Evolutionary conservation across 1,140 invertebrate genomes (phyloP).

Genomic region (Drosophila mauritiana): DNA sequence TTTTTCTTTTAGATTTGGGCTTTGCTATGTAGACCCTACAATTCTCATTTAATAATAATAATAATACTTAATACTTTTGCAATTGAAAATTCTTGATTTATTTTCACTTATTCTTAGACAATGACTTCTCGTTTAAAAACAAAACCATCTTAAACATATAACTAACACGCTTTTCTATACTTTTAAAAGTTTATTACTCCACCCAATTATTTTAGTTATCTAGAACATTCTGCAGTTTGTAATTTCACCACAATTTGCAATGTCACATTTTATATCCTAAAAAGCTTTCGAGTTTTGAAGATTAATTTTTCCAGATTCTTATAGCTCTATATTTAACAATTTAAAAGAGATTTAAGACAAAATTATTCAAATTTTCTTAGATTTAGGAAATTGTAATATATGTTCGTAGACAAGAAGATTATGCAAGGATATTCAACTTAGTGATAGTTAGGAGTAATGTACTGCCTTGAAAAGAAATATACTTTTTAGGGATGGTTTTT

Average conservation of each 20-base stretch:
- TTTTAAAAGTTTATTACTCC: background rate
- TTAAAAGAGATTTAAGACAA: background rate
- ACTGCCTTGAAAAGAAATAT: background rate
- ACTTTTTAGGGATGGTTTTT: background rate
- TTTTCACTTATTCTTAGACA: background rate
- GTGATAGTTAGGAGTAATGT: background rate
- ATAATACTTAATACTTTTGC: no score
- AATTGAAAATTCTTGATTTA: background rate
- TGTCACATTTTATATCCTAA: background rate
- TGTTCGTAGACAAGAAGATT: background rate
- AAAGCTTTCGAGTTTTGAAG: background rate
- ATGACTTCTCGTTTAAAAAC: background rate
- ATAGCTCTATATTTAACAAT: background rate
- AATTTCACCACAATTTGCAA: conserved; percentile 17
- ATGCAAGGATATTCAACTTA: background rate
- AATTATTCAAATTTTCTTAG: background rate
- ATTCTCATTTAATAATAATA: background rate
- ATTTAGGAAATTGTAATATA: background rate
- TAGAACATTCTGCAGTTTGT: conserved; percentile 20
- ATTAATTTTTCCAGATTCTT: background rate
- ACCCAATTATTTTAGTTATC: background rate
- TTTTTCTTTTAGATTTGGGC: background rate
- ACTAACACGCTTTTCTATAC: background rate
- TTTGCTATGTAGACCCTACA: no score
- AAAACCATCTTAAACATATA: no score